Percentiles rank a stretch among this genome's conserved stretches.
These are phyloP conservation scores for Salvelinus fontinalis DNA, from an alignment of 2,113 vertebrate species.

Conservation along the genomic window DNA sequence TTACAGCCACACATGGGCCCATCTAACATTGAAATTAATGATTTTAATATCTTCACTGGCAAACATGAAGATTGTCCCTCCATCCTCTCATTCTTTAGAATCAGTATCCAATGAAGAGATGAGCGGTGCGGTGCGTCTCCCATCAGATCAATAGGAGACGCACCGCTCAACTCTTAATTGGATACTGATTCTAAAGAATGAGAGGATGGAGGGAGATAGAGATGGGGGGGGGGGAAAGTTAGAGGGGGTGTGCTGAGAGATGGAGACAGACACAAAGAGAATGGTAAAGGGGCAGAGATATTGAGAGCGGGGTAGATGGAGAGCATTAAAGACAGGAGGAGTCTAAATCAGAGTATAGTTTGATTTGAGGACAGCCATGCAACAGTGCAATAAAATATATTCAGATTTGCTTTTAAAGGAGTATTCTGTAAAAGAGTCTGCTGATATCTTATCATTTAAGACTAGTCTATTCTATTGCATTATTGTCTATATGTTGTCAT, in stretches of 20 bases:
- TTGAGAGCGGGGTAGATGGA: neutral
- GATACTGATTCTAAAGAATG: neutral
- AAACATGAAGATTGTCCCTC: slow-evolving; percentile 51
- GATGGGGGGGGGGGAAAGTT: neutral
- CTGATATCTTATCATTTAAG: too few species aligned
- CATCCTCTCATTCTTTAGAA: neutral
- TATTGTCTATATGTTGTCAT: too few species aligned
- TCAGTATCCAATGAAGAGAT: too few species aligned
- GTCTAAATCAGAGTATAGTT: neutral
- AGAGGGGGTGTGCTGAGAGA: neutral
- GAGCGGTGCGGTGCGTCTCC: neutral
- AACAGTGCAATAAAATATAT: too few species aligned
- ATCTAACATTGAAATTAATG: slow-evolving; percentile 36
- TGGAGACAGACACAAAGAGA: neutral
- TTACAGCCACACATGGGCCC: slow-evolving; percentile 15
- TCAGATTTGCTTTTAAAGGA: too few species aligned
- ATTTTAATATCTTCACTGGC: slow-evolving; percentile 48
- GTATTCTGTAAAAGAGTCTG: too few species aligned
- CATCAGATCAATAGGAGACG: slow-evolving; percentile 38
- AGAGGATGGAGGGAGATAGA: slow-evolving; percentile 1
- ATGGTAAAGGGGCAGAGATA: neutral
- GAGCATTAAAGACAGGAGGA: neutral
- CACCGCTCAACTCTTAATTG: too few species aligned
- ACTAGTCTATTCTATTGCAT: too few species aligned
- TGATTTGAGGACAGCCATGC: too few species aligned